Conservation (phyloP, 2,797 vertebrate genomes). For the Microtus agrestis region DNA sequence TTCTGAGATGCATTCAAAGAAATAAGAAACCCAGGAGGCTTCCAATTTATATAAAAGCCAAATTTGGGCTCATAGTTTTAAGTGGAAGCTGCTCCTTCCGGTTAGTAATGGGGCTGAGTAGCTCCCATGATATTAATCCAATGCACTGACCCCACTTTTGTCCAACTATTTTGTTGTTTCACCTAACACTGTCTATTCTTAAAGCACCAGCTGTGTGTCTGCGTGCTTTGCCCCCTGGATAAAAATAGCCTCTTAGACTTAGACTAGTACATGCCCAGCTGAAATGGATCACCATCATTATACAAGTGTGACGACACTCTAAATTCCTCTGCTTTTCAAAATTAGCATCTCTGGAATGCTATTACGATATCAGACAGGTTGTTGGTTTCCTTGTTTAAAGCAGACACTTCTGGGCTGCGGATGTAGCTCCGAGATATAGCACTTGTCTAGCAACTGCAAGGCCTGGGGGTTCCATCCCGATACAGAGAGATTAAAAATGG, state of each 20-base stretch:
- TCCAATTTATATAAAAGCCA: conserved; percentile 14
- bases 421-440: neutral
- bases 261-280: neutral
- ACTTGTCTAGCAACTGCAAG: neutral
- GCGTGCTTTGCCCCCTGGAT: conserved; percentile 25
- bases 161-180: conserved; percentile 2
- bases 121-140: neutral
- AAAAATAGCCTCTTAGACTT: conserved; percentile 62
- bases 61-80: neutral
- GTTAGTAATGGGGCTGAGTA: neutral
- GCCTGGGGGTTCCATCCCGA: neutral
- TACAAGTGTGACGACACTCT: neutral
- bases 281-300: neutral
- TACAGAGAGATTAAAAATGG: neutral
- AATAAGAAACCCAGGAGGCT: conserved; percentile 32
- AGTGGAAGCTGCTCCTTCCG: neutral
- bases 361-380: neutral
- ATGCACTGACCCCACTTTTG: neutral
- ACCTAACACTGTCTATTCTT: neutral
- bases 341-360: neutral
- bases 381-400: conserved; percentile 2
- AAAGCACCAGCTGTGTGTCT: conserved; percentile 52
- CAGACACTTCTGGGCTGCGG: neutral
- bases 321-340: conserved; percentile 32
- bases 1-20: neutral